Evolutionary conservation across 2,888 invertebrate species (phyloP), one percentile per base, ranked within the genome.

Genomic region (Nemapogon koenigi): DNA sequence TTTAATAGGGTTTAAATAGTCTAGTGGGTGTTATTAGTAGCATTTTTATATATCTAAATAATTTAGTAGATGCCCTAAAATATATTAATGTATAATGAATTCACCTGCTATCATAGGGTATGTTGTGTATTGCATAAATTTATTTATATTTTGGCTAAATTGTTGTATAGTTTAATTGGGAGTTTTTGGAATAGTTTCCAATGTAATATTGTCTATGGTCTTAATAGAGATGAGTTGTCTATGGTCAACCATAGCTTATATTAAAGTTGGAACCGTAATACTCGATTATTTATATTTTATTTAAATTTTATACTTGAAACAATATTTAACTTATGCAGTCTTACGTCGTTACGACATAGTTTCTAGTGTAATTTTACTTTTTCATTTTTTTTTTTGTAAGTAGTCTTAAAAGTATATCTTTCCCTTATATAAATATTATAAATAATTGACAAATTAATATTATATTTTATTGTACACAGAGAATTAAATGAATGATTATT

Each of bases 261-360:
- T 55, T 57, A 59, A 59, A 61, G 72, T 72, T 73, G 70, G 64
- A 71, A 73, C 71, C 59, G 59, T 70, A 76, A 76, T 76, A 76
- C 76, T 76, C 75, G 69, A 69, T 71, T 73, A 70, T 75, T 76
- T 75, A 72, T 73, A 67, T 72, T 71, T 73, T 71, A 70, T 72
- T 72, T 72, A 50, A 66, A 59, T 53, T 51, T 59, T 69, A 66
- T 69, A 62, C 59, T 60, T 54, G 60, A 58, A 59, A 57, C 60
- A 64, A 64, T 64, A 67, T 31, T 31, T 31, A 63, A 57, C 53
- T 19, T 57, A 44, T 41, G 45, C 56, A 53, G 44, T 61, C 53
- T 67, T 63, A 52, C 62, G 70, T 72, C 68, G 72, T 59, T 69
- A 57, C 71, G 68, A 62, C 67, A 55, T 49, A 49, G 47, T 42